phyloP scores from a whole-genome alignment of 2,888 invertebrate species.

The Amiota communis region DNA sequence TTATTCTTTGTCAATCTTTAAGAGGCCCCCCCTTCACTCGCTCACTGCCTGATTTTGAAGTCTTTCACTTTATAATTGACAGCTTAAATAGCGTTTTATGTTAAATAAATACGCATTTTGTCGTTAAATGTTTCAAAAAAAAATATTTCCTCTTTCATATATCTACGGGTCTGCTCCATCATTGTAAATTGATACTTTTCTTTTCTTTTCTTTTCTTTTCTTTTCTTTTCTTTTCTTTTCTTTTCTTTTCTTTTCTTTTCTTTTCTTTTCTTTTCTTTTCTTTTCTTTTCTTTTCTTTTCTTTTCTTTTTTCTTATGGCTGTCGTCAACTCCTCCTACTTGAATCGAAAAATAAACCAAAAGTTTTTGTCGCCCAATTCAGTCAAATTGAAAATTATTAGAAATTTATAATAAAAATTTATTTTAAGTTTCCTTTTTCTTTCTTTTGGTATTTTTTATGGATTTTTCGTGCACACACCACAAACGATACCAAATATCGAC shows the following conservation, averaged over 20 bases:
- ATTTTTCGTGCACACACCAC: background rate
- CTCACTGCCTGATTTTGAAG: background rate
- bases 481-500: background rate
- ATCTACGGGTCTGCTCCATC: background rate
- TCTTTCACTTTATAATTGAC: constrained; percentile 23
- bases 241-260: constrained; percentile 9
- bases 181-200: constrained; percentile 23
- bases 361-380: background rate
- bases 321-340: constrained; percentile 25
- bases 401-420: background rate
- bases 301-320: background rate
- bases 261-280: background rate
- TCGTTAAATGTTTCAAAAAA: constrained; percentile 28
- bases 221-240: background rate
- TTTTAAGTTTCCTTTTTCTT: background rate
- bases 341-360: background rate
- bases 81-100: constrained; percentile 30
- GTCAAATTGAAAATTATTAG: background rate
- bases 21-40: too few relatives aligned
- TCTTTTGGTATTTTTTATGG: background rate
- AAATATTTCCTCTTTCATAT: background rate
- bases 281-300: background rate
- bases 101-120: constrained; percentile 29
- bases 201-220: background rate
- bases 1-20: too few relatives aligned